These are phyloP conservation scores for Cygnus atratus DNA, from an alignment of 2,113 vertebrate species.

Conservation along the genomic window DNA sequence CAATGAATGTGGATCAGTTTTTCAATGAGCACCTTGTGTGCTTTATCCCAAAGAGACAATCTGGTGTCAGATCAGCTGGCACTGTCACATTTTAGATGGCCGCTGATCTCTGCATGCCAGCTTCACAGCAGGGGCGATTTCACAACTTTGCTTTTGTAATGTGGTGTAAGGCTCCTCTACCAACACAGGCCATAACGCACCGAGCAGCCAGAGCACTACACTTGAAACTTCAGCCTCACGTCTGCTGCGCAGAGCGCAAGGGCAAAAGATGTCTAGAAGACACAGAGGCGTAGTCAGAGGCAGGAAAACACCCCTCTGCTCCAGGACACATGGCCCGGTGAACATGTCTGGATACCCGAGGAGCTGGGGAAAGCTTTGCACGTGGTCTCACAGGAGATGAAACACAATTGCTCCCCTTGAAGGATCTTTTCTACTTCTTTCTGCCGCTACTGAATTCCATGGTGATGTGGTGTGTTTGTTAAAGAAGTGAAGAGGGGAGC, in stretches of 20 bases:
- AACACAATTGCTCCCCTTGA: neutral
- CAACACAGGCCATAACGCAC: neutral
- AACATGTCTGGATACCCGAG: neutral
- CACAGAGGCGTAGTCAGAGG: neutral
- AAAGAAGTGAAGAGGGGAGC: conserved; percentile 58
- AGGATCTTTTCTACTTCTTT: neutral
- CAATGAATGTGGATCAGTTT: neutral
- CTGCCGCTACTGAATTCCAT: conserved; percentile 70
- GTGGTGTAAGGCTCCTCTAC: neutral
- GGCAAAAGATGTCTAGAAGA: neutral
- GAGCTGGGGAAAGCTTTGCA: neutral
- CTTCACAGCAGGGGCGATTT: fast-evolving
- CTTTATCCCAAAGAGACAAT: conserved; percentile 2
- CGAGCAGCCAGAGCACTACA: neutral
- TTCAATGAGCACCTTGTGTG: neutral
- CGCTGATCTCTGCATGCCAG: neutral
- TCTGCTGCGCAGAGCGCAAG: fast-evolving
- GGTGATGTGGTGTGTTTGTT: neutral
- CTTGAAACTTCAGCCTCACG: fast-evolving
- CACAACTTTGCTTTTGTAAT: neutral
- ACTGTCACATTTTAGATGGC: neutral
- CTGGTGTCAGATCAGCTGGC: neutral
- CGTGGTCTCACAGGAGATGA: neutral
- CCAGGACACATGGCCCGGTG: fast-evolving
- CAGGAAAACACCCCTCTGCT: neutral